phyloP scores from a whole-genome alignment of 2,113 vertebrate genomes.

The Ptilorrhoa leucosticta region DNA sequence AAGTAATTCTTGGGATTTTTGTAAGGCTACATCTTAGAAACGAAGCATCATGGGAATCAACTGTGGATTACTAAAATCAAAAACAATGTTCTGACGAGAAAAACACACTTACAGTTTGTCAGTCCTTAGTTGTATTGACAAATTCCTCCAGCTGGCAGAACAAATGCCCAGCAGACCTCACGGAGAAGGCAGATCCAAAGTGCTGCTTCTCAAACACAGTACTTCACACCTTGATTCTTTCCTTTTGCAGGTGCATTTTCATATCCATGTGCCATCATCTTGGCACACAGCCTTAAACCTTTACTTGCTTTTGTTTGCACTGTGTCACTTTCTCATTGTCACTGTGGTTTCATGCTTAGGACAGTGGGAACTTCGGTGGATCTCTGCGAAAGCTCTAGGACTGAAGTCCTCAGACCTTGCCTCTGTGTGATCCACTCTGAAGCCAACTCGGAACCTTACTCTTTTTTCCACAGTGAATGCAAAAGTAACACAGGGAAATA shows the following conservation, averaged over 20 bases:
- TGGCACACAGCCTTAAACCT: not conserved
- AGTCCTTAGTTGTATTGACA: not conserved
- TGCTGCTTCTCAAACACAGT: not conserved
- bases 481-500: not conserved
- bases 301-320: not conserved
- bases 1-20: constrained; percentile 23
- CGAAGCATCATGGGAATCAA: not conserved
- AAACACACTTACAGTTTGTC: not conserved
- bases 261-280: rapidly evolving
- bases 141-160: not conserved
- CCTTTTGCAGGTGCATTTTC: not conserved
- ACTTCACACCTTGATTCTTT: not conserved
- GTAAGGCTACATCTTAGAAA: not conserved
- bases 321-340: not conserved
- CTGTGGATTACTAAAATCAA: not conserved
- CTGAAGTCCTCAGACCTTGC: not conserved
- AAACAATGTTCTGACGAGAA: not conserved
- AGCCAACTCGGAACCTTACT: not conserved
- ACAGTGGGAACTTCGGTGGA: not conserved
- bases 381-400: not conserved
- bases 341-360: not conserved
- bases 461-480: not conserved
- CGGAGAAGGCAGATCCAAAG: not conserved
- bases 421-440: not conserved
- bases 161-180: not conserved